Base-by-base conservation (phyloP, 2,797 vertebrate species). In the Acrossocheilus fasciatus region DNA sequence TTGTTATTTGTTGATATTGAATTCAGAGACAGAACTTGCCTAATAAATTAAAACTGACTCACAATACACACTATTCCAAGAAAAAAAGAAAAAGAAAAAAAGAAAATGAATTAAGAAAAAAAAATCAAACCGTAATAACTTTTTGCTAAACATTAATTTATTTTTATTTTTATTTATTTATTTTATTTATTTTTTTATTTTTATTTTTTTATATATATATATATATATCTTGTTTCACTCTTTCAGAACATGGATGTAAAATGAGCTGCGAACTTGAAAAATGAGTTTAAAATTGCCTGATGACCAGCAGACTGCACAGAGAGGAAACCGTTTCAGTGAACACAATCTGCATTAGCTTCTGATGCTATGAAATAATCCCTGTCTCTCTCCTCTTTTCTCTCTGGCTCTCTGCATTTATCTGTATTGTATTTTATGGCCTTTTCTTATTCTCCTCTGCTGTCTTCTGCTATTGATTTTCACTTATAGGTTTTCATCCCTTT, bases 401-500 rank as follows among this genome's bases (percentile, higher is more conserved):
- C 89, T 79, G 84, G 91, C 88, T 91, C 91, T 94, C 93, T 94
- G 94, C 94, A 95, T 95, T 94, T 94, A 95, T 95, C 94, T 94
- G 94, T 95, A 95, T 93, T 95, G 94, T 95, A 94, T 95, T 94
- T 93, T 93, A 94, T 94, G 94, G 94, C 92, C 93, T 86, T 81
- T 85, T 78, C 84, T 94, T 94, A 92, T 87, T 93, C 93, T 93
- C 92, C 94, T 93, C 94, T 94, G 92, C 94, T 95, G 93, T 94
- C 92, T 95, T 94, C 93, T 93, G 9, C 59, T 95, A 96, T 96
- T 96, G 95, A 96, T 96, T 96, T 96, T 93, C 94, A 95, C 95
- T 96, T 95, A 95, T 92, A 95, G 94, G 94, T 96, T 96, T 95
- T 95, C 94, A 95, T 95, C 94, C 94, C 93, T 95, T 96, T 95